Percentiles rank a stretch among this genome's conserved stretches.
These are phyloP conservation scores for Mycetomoellerius zeteki DNA, from an alignment of 1,140 invertebrate species.

Conservation along the genomic window DNA sequence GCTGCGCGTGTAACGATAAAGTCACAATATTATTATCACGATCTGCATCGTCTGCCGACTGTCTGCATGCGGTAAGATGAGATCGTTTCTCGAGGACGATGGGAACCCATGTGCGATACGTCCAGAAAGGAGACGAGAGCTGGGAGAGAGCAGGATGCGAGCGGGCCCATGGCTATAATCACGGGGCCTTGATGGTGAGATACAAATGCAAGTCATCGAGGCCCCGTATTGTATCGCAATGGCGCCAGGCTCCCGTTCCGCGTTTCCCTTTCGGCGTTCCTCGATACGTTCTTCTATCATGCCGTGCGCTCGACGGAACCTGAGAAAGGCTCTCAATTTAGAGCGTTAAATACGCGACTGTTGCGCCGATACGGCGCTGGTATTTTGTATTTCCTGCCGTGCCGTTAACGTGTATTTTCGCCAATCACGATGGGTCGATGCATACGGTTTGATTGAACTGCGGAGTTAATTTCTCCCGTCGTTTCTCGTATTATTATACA, in stretches of 20 bases:
- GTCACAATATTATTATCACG: conserved; percentile 66
- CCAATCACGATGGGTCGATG: conserved; percentile 49
- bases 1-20: conserved; percentile 49
- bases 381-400: conserved; percentile 51
- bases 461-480: conserved; percentile 37
- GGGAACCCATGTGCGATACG: conserved; percentile 63
- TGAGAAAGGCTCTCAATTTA: conserved; percentile 53
- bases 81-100: conserved; percentile 64
- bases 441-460: conserved; percentile 18
- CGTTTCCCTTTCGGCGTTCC: conserved; percentile 69
- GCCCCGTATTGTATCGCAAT: conserved; percentile 84
- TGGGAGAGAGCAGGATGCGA: conserved; percentile 63
- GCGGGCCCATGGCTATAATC: conserved; percentile 81
- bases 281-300: conserved; percentile 69
- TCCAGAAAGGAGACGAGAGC: conserved; percentile 21
- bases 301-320: conserved; percentile 26
- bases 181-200: conserved; percentile 78
- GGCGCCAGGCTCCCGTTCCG: conserved; percentile 86
- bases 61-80: conserved; percentile 48
- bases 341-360: conserved; percentile 56
- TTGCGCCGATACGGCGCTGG: conserved; percentile 42
- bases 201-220: conserved; percentile 86
- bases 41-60: conserved; percentile 60
- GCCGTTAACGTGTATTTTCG: conserved; percentile 32
- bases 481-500: conserved; percentile 11